phyloP scores from a whole-genome alignment of 2,113 vertebrate genomes.

The Phrynosoma platyrhinos region DNA sequence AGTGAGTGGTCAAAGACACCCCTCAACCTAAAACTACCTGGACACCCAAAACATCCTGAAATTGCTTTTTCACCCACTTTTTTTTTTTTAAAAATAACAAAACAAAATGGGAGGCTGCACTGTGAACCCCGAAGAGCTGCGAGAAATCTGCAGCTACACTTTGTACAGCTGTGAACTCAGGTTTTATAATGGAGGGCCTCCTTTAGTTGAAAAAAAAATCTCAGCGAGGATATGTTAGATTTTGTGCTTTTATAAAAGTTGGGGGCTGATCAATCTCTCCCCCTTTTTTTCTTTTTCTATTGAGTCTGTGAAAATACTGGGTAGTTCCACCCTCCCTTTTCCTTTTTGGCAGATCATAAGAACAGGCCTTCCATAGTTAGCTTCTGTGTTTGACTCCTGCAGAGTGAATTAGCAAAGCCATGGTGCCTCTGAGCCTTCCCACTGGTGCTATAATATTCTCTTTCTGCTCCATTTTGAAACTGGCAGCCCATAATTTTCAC shows the following conservation, averaged over 20 bases:
- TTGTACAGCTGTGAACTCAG: too few species aligned
- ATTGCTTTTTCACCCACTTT: too few species aligned
- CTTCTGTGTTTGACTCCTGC: not conserved
- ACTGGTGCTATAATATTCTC: slow-evolving; percentile 6
- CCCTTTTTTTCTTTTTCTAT: not conserved
- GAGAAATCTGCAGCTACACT: too few species aligned
- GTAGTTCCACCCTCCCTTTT: not conserved
- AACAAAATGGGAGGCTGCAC: too few species aligned
- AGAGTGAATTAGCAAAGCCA: slow-evolving; percentile 28
- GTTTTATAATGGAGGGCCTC: not conserved
- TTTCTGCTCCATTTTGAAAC: slow-evolving; percentile 38
- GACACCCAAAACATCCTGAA: too few species aligned
- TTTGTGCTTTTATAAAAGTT: not conserved
- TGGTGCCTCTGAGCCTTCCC: slow-evolving; percentile 4
- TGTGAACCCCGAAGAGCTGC: too few species aligned
- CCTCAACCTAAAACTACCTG: too few species aligned
- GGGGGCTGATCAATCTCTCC: not conserved
- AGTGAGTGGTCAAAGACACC: too few species aligned
- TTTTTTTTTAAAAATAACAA: too few species aligned
- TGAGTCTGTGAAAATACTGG: not conserved
- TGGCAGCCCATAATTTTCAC: not conserved
- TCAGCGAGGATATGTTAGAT: not conserved
- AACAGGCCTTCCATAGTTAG: slow-evolving; percentile 19
- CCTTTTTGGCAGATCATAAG: not conserved
- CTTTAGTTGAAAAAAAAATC: not conserved